A percentile compares a stretch with the other conserved stretches of the same genome.
phyloP scores from a whole-genome alignment of 2,113 vertebrate genomes.

The Plotosus lineatus region DNA sequence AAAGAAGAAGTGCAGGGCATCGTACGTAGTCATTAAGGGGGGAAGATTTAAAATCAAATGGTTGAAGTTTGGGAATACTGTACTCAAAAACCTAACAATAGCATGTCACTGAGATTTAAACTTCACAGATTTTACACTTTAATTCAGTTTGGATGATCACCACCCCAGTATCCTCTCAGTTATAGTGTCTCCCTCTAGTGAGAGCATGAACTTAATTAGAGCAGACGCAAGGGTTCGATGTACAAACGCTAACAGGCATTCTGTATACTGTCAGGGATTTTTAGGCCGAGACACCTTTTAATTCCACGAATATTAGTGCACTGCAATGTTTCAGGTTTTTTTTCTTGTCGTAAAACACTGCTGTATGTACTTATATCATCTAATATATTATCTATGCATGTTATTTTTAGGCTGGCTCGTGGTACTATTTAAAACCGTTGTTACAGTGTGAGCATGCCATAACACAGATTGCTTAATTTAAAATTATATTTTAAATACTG shows the following conservation, averaged over 20 bases:
- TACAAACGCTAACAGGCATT: background rate
- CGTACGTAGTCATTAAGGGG: too few relatives aligned
- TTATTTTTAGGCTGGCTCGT: too few relatives aligned
- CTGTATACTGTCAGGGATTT: background rate
- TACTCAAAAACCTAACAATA: too few relatives aligned
- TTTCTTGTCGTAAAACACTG: background rate
- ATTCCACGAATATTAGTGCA: background rate
- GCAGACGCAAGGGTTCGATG: background rate
- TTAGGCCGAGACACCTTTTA: background rate
- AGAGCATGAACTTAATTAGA: too few relatives aligned
- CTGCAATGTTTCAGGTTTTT: too few relatives aligned
- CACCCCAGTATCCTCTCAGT: background rate
- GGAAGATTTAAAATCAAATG: too few relatives aligned
- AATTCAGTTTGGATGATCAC: background rate
- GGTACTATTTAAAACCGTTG: background rate
- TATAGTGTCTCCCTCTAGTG: constrained; percentile 3
- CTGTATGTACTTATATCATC: background rate
- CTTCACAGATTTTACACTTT: too few relatives aligned
- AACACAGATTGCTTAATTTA: background rate
- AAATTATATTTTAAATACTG: background rate
- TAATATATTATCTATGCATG: too few relatives aligned
- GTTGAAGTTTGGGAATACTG: too few relatives aligned
- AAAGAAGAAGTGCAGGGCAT: too few relatives aligned
- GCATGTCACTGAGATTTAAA: too few relatives aligned
- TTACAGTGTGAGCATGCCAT: background rate